Base-by-base conservation (phyloP, 2,113 vertebrate genomes). In the Globicephala melas region DNA sequence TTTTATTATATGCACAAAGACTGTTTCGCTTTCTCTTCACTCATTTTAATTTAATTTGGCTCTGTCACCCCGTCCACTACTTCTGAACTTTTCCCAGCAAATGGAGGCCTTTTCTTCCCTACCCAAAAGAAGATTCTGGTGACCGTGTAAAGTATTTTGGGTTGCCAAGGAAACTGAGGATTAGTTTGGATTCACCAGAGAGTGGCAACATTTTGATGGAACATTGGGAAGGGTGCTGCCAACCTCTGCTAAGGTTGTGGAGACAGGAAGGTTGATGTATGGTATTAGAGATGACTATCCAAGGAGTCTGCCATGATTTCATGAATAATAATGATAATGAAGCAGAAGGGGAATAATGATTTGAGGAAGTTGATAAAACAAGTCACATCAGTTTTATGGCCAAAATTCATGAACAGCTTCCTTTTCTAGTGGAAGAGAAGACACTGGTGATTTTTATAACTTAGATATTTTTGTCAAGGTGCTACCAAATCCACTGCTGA, bases 261-360 rank as follows among this genome's bases (percentile, higher is more conserved):
- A 82, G 74, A 79, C 8, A 85, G 58, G 65, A 71, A 95, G 26
- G 44, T 25, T 89, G 58, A 73, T 70, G 50, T 50, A 28, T 83
- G 79, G 84, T 65, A 14, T 83, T 93, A 85, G 76, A 50, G 23
- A 74, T 81, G 38, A 79, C 94, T 77, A 63, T 74, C 15, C 31
- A 73, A 73, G 67, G 23, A 82, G 15, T 91, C 83, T 94, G 44
- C 60, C n/a, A 68, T 77, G 38, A 17, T 65, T 81, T 50, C 13
- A 47, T 80, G 62, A 95, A 73, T 88, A 97, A 95, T 80, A 63
- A 88, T 76, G 11, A 28, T 50, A 58, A 44, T 58, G 81, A 94
- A 74, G 6, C 70, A 58, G 33, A 84, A 90, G 55, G n/a, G 18
- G 25, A 63, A 44, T 65, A 65, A 83, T 73, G 44, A 93, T 47